These are phyloP conservation scores for Erythrocercus mccallii DNA, from an alignment of 2,113 vertebrate genomes.

Conservation along the genomic window DNA sequence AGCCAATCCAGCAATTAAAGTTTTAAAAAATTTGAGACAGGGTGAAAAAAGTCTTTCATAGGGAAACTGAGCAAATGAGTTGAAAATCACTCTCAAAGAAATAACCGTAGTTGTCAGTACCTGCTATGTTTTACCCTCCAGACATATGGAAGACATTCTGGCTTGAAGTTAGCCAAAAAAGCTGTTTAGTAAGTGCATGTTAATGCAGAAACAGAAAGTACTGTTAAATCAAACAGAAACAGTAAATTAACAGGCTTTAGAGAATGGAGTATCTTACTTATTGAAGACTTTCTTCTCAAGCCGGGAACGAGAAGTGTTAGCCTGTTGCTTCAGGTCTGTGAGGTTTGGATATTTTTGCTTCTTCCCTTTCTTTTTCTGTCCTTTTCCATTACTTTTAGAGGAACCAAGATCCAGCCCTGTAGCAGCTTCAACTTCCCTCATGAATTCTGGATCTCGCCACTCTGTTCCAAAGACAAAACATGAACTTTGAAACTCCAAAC, in stretches of 20 bases:
- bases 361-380: constrained; percentile 74
- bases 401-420: constrained; percentile 90
- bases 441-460: constrained; percentile 87
- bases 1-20: neutral
- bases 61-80: neutral
- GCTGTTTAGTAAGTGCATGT: neutral
- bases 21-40: neutral
- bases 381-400: constrained; percentile 57
- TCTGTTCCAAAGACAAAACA: constrained; percentile 66
- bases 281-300: constrained; percentile 90
- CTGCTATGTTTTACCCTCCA: neutral
- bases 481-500: neutral
- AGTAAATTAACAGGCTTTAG: neutral
- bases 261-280: constrained; percentile 76
- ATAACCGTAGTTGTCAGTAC: neutral
- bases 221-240: neutral
- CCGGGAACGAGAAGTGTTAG: constrained; percentile 81
- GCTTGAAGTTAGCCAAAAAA: neutral
- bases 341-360: constrained; percentile 85
- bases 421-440: constrained; percentile 90
- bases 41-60: neutral
- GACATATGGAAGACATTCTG: neutral
- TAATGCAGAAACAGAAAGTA: neutral
- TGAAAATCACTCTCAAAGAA: neutral
- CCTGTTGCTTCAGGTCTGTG: constrained; percentile 84